Conservation (phyloP, 2,113 vertebrate genomes). For the Antennarius striatus region DNA sequence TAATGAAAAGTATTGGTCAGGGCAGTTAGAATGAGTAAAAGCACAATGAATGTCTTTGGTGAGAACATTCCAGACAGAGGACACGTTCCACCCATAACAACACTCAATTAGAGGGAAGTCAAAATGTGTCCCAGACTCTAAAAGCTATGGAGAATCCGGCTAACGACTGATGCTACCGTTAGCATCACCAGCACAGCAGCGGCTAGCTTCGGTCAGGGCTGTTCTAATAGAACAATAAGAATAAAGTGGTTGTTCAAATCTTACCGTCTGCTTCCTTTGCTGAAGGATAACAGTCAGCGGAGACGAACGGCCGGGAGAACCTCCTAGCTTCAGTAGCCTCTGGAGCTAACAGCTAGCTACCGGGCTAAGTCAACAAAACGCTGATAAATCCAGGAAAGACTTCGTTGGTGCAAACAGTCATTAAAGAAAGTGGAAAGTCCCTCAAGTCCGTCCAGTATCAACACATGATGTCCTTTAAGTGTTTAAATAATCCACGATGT, state of each 20-base stretch:
- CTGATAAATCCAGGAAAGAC: not conserved
- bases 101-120: too few species aligned
- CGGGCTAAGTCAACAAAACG: slow-evolving; percentile 24
- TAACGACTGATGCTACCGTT: slow-evolving; percentile 1
- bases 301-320: not conserved
- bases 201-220: too few species aligned
- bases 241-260: not conserved
- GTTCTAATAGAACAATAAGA: too few species aligned
- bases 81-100: too few species aligned
- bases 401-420: slow-evolving; percentile 6
- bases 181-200: not conserved
- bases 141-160: too few species aligned
- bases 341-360: slow-evolving; percentile 46
- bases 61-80: too few species aligned
- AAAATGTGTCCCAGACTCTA: too few species aligned
- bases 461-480: slow-evolving; percentile 9
- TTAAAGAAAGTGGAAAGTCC: slow-evolving; percentile 9
- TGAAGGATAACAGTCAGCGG: not conserved
- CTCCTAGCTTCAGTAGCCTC: not conserved
- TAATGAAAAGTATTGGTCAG: too few species aligned
- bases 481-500: slow-evolving; percentile 1
- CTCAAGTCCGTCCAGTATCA: not conserved
- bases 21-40: too few species aligned
- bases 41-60: too few species aligned
- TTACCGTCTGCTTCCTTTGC: slow-evolving; percentile 21